Evolutionary conservation across 2,113 vertebrate species (phyloP).

Genomic region (Mormyrus iriodes): DNA sequence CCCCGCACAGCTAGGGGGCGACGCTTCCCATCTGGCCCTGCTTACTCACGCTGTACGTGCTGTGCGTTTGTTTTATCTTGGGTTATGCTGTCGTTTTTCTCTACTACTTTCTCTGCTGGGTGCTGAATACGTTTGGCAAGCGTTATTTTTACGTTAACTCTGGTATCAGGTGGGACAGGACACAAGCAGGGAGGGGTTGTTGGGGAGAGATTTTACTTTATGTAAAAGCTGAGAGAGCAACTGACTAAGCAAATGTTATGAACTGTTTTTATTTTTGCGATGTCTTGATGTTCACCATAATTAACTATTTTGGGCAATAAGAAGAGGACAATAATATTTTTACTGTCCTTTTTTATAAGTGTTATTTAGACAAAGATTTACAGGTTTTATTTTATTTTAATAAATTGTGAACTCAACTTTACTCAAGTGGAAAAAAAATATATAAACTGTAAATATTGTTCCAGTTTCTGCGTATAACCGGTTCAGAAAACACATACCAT

Average conservation of each 20-base stretch:
- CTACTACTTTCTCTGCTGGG: conserved; percentile 53
- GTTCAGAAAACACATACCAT: conserved; percentile 81
- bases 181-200: conserved; percentile 51
- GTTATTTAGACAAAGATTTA: conserved; percentile 89
- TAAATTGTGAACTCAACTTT: conserved; percentile 75
- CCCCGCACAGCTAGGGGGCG: background rate
- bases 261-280: conserved; percentile 74
- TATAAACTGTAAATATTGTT: conserved; percentile 96
- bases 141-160: conserved; percentile 65
- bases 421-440: conserved; percentile 65
- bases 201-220: conserved; percentile 48
- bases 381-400: conserved; percentile 75
- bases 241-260: conserved; percentile 73
- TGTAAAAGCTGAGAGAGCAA: conserved; percentile 58
- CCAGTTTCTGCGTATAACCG: conserved; percentile 95
- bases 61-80: conserved; percentile 38
- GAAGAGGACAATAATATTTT: conserved; percentile 90
- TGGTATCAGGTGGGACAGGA: conserved; percentile 56
- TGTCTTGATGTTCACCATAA: conserved; percentile 84
- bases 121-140: conserved; percentile 72
- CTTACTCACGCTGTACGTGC: conserved; percentile 6
- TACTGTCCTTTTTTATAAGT: conserved; percentile 91
- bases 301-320: conserved; percentile 99
- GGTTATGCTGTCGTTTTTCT: conserved; percentile 45
- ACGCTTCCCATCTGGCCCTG: background rate